Percentiles rank a stretch among this genome's conserved stretches.
Evolutionary conservation across 2,113 vertebrate genomes (phyloP).

Genomic region (Hystrix brachyura): DNA sequence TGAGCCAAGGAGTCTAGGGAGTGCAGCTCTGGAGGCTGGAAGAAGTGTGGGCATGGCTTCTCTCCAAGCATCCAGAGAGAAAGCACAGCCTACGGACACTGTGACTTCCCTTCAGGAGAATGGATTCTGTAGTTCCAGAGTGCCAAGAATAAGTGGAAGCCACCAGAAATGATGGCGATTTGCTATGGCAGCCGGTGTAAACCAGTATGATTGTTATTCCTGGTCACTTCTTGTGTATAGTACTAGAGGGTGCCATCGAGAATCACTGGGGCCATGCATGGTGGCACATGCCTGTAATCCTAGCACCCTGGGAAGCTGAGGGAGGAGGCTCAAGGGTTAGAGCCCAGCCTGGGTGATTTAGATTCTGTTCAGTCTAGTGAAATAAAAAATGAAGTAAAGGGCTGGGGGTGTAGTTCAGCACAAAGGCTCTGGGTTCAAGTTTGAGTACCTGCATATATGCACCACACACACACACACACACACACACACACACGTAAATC

Average conservation of each 20-base stretch:
- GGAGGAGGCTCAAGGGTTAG: background rate
- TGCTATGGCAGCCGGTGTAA: accelerated
- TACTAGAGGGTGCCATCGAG: background rate
- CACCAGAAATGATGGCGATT: background rate
- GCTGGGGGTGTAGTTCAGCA: background rate
- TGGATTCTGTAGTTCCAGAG: background rate
- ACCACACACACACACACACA: too few relatives aligned
- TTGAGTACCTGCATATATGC: background rate
- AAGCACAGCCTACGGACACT: accelerated
- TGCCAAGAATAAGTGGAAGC: accelerated
- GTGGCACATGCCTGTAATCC: background rate
- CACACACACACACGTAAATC: background rate
- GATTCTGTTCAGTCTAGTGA: background rate
- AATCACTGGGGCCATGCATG: background rate
- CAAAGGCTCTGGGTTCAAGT: background rate
- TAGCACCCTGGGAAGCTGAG: background rate
- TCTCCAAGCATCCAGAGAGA: background rate
- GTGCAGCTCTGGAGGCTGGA: background rate
- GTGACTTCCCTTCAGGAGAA: accelerated
- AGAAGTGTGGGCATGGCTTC: accelerated
- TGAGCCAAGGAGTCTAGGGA: accelerated
- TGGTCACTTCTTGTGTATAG: accelerated
- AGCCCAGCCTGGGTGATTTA: background rate
- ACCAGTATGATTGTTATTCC: accelerated
- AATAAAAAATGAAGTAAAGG: background rate